phyloP scores from a whole-genome alignment of 2,113 vertebrate genomes.

The Vidua chalybeata region DNA sequence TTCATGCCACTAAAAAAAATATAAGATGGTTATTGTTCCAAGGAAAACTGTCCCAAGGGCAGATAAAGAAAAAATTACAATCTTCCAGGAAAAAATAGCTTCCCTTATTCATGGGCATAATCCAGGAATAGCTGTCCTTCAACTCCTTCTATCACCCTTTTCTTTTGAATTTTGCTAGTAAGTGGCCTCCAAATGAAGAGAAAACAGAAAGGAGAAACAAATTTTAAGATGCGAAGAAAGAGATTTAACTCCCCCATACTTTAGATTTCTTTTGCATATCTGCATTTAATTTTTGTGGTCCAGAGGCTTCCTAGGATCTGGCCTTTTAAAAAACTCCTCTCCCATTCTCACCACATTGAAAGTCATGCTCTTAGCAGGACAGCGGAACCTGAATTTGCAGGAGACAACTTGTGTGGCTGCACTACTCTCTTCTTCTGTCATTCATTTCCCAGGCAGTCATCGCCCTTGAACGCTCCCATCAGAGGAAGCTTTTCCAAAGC shows the following conservation, averaged over 20 bases:
- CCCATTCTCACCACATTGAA: background rate
- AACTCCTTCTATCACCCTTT: background rate
- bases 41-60: conserved; percentile 40
- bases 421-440: background rate
- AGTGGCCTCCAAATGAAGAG: background rate
- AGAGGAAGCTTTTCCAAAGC: background rate
- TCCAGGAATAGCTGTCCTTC: conserved; percentile 52
- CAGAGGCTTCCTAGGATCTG: background rate
- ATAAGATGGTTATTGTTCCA: conserved; percentile 50
- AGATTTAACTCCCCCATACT: background rate
- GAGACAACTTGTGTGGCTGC: background rate
- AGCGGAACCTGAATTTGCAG: background rate
- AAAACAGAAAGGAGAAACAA: background rate
- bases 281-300: background rate
- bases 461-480: background rate
- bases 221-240: background rate
- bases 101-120: conserved; percentile 26
- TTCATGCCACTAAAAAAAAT: conserved; percentile 46
- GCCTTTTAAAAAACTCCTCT: background rate
- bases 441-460: background rate
- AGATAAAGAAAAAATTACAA: conserved; percentile 35
- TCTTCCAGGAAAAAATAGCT: conserved; percentile 41
- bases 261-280: background rate
- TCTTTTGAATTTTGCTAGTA: conserved; percentile 27
- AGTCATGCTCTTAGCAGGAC: background rate